Percentiles rank a stretch among this genome's conserved stretches.
Evolutionary conservation across 2,888 invertebrate genomes (phyloP).

Genomic region (Ectemnius continuus): DNA sequence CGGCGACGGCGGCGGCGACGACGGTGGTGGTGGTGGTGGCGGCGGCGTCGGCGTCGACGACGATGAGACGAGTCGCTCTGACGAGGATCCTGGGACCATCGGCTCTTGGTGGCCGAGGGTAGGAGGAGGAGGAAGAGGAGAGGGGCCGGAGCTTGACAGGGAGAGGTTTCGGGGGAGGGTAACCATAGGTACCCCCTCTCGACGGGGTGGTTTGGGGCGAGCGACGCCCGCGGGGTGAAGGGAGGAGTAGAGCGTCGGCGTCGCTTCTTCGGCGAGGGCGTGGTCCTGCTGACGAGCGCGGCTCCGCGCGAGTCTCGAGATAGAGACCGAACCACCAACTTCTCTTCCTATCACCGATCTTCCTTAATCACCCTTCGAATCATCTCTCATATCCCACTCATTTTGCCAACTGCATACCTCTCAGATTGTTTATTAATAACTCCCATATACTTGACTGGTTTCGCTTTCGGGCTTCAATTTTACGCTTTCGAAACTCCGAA

Average conservation of each 20-base stretch:
- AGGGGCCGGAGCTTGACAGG: conserved; percentile 37
- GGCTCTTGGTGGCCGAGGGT: conserved; percentile 39
- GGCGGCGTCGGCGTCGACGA: conserved; percentile 57
- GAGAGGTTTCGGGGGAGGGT: conserved; percentile 19
- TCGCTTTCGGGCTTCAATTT: too few relatives aligned
- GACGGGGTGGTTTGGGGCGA: conserved; percentile 44
- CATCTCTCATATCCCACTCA: too few relatives aligned
- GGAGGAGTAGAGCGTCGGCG: conserved; percentile 61
- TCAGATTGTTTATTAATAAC: too few relatives aligned
- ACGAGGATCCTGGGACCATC: conserved; percentile 59
- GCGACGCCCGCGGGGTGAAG: conserved; percentile 35
- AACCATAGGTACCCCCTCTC: conserved; percentile 28
- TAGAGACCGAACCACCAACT: neutral
- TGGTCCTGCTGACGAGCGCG: conserved; percentile 63
- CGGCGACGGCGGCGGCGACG: conserved; percentile 38
- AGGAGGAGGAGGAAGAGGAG: too few relatives aligned
- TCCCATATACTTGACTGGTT: too few relatives aligned
- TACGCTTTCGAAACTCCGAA: too few relatives aligned
- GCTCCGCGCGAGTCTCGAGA: conserved; percentile 44
- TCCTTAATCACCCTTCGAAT: too few relatives aligned
- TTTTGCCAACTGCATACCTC: too few relatives aligned
- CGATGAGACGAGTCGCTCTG: conserved; percentile 60
- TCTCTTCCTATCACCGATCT: neutral
- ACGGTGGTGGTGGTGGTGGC: conserved; percentile 49
- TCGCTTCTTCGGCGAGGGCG: conserved; percentile 73